Conservation (phyloP, 2,888 invertebrate species). For the Cataglyphis albicans region DNA sequence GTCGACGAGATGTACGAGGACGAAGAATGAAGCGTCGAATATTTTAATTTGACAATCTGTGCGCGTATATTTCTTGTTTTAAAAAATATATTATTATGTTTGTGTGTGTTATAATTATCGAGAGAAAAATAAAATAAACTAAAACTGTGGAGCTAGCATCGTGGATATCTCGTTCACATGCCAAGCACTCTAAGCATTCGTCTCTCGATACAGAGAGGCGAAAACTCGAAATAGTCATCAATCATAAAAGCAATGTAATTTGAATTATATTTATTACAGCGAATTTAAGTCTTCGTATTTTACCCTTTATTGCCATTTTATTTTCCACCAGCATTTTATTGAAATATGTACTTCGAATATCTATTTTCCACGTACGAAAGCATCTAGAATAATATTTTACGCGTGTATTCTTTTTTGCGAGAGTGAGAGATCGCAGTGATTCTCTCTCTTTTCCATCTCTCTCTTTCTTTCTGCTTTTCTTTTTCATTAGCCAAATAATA, state of each 20-base stretch:
- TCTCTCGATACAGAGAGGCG: neutral
- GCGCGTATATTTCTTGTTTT: neutral
- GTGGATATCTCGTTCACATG: neutral
- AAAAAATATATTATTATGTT: slow-evolving; percentile 11
- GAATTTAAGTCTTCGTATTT: slow-evolving; percentile 7
- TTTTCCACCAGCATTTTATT: neutral
- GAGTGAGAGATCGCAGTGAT: neutral
- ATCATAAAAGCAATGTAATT: neutral
- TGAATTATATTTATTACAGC: neutral
- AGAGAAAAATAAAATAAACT: neutral
- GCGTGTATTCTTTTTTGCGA: neutral
- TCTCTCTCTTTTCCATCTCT: neutral
- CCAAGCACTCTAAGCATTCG: slow-evolving; percentile 12
- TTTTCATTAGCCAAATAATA: neutral
- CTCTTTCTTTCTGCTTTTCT: neutral
- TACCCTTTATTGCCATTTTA: slow-evolving; percentile 16
- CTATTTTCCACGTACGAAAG: neutral
- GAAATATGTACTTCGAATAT: neutral
- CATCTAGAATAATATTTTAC: slow-evolving; percentile 43
- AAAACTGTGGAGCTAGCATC: neutral
- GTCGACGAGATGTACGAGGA: neutral
- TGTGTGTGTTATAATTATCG: neutral
- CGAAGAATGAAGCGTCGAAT: neutral
- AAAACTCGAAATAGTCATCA: neutral
- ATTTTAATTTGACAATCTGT: neutral